Evolutionary conservation across 2,888 invertebrate species (phyloP), one percentile per base, ranked within the genome.

Genomic region (Hedya salicella): DNA sequence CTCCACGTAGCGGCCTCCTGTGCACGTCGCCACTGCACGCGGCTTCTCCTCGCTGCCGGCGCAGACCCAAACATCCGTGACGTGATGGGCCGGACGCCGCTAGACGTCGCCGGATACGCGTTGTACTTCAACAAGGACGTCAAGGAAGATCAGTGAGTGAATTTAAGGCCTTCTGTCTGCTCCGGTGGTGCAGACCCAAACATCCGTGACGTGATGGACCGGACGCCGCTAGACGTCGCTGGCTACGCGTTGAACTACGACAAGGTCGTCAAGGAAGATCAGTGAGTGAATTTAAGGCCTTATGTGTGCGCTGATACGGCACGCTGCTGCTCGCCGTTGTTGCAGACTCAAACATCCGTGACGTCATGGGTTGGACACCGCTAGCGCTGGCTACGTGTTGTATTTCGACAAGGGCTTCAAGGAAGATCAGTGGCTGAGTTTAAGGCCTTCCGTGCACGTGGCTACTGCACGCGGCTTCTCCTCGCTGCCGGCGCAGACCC

Each of bases 1-100:
- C 88, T 95, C 0, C 95, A 95, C 74, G 90, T 94, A 6, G 94
- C 95, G 0, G 88, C 93, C 14, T 87, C 93, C 1, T 89, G 93
- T 66, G 91, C 92, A 0, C 84, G 93, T 21, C 77, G 79, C 0
- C 89, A 92, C 50, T 93, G 93, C 76, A 91, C 93, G 0, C 75
- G 90, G 0, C 78, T 91, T 0, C 86, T 95, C 0, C 76, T 94
- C 13, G 88, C 89, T 0, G 89, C 91, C 11, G 93, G 93, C 0
- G 93, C 93, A 0, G 86, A 93, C 54, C 85, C 92, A 1, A 88
- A 90, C 68, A 76, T 87, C 9, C 73, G 76, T 1, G 93, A 94
- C 63, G 71, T 80, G 17, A 73, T 81, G 40, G 93, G 91, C 0
- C 77, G 92, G 39, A 91, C 92, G 1, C 83, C 94, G 8, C 81